Evolutionary conservation across 2,888 invertebrate genomes (phyloP).

Genomic region (Rhaphigaster nebulosa): DNA sequence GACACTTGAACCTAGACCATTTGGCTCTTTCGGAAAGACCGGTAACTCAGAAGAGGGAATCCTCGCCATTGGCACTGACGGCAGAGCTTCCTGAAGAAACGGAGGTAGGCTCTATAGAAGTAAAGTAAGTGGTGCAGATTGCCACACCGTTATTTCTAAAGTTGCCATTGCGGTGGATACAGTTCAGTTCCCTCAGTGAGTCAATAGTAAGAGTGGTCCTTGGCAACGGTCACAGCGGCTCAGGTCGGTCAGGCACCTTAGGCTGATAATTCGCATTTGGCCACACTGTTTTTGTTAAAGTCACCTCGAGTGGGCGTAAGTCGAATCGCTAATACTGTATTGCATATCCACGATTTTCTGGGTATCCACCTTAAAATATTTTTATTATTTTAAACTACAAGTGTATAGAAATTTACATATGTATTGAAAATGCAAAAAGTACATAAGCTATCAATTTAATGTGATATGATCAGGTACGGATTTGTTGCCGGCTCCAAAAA

Average conservation of each 20-base stretch:
- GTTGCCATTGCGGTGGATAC: conserved; percentile 47
- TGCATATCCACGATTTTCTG: background rate
- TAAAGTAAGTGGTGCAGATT: conserved; percentile 14
- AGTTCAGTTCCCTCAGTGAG: conserved; percentile 41
- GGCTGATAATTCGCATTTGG: conserved; percentile 8
- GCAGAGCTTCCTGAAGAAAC: conserved; percentile 3
- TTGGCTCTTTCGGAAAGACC: background rate
- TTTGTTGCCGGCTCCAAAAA: no score
- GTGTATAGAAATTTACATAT: no score
- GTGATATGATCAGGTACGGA: no score
- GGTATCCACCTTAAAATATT: background rate
- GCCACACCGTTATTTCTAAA: conserved; percentile 3
- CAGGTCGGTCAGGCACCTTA: background rate
- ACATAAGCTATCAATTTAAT: no score
- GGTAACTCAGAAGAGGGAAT: background rate
- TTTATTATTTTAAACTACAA: no score
- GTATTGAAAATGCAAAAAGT: no score
- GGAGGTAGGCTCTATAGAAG: background rate
- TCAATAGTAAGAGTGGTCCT: conserved; percentile 48
- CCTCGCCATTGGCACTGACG: background rate
- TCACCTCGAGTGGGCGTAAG: background rate
- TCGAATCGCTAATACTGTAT: background rate
- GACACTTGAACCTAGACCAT: background rate
- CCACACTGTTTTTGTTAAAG: conserved; percentile 29
- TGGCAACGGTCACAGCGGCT: background rate